Evolutionary conservation across 2,888 invertebrate species (phyloP).

Genomic region (Megalurothrips usitatus): DNA sequence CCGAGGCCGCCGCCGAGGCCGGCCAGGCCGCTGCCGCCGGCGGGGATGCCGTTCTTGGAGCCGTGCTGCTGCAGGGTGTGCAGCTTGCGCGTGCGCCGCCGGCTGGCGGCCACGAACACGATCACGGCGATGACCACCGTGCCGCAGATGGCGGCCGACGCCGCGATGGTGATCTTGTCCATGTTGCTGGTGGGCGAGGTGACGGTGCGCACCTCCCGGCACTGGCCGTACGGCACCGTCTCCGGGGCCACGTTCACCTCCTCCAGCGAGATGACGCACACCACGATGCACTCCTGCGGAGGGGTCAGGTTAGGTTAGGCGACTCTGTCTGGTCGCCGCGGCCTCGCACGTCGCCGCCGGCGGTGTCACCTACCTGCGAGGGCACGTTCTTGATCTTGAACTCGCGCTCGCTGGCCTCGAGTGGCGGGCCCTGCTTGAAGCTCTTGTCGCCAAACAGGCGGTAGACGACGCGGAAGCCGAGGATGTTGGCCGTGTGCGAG

Average conservation of each 20-base stretch:
- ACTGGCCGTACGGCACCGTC: constrained; percentile 78
- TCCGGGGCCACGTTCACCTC: constrained; percentile 84
- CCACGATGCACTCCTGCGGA: constrained; percentile 81
- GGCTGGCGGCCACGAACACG: constrained; percentile 82
- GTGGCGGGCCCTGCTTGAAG: constrained; percentile 84
- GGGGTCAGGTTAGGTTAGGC: constrained; percentile 30
- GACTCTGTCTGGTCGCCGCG: too few species aligned
- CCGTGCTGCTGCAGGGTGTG: constrained; percentile 59
- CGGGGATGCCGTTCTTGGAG: constrained; percentile 60
- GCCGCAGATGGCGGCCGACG: constrained; percentile 87
- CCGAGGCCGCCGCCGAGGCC: constrained; percentile 48
- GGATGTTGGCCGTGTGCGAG: constrained; percentile 76
- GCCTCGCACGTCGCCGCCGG: background rate
- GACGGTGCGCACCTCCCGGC: constrained; percentile 83
- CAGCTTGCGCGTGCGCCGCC: constrained; percentile 70
- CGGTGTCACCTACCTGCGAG: too few species aligned
- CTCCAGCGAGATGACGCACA: constrained; percentile 86
- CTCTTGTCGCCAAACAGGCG: constrained; percentile 82
- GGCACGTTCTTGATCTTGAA: constrained; percentile 92
- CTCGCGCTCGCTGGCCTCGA: constrained; percentile 84
- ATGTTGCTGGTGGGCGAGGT: constrained; percentile 79
- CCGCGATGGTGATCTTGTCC: constrained; percentile 93
- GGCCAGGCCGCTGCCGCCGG: constrained; percentile 43
- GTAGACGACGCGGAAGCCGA: constrained; percentile 87
- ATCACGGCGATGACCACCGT: constrained; percentile 87